Evolutionary conservation across 2,888 invertebrate genomes (phyloP), one percentile per base, ranked within the genome.

Genomic region (Drosophila formosana): DNA sequence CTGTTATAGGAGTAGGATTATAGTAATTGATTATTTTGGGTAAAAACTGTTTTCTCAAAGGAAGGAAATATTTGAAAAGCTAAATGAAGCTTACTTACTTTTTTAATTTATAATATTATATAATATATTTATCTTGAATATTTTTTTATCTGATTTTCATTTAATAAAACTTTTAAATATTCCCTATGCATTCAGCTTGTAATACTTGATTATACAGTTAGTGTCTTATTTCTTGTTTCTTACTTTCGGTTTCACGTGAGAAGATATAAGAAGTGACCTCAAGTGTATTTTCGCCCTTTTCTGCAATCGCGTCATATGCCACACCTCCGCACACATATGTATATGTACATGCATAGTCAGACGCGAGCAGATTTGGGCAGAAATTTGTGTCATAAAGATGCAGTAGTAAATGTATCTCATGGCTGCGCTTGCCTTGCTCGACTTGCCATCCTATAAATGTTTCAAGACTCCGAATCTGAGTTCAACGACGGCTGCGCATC

Each of bases 301-400:
- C 41, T 63, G 49, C 37, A 58, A 51, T 56, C 52, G 60, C 69
- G 11, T 8, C 30, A 53, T 25, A 30, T 28, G 62, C 47, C 58
- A 72, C 41, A 60, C 47, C 64, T 55, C 23, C 39, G 11, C 57
- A 58, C 26, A 51, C 6, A 30, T 45, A 34, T 23, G 30, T 18
- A 37, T 11, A 28, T 23, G 11, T 3, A 9, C 11, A 18, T 2
- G 8, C 3, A 43, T 11, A 63, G 13, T 6, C 37, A 39, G 7
- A 41, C 34, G 9, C 34, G 11, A 41, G 50, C 18, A 53, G 43
- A 53, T 28, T 23, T 18, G 39, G 39, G 13, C 18, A 32, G 41
- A 69, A 63, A 66, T 76, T 76, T 72, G 77, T 76, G 72, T 72
- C 77, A 80, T 76, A 78, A 80, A 68, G 62, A 37, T 76, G 73